phyloP scores from a whole-genome alignment of 2,888 invertebrate species.

The Drosophila stalkeri region DNA sequence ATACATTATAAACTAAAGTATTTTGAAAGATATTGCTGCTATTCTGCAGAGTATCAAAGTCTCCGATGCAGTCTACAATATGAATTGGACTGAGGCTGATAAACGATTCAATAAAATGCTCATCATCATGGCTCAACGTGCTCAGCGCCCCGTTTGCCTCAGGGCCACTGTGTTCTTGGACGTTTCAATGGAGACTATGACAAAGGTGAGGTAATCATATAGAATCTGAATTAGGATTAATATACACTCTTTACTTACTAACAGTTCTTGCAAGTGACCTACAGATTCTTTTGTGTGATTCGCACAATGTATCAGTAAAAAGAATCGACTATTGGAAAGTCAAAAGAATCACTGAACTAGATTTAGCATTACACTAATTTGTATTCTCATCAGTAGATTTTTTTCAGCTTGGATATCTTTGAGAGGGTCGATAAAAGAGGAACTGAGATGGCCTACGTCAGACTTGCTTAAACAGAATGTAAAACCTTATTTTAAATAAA shows the following conservation, averaged over 20 bases:
- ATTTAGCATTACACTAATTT: neutral
- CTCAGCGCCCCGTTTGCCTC: constrained; percentile 66
- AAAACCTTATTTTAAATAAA: no score
- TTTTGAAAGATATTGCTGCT: neutral
- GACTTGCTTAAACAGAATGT: no score
- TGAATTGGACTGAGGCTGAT: constrained; percentile 65
- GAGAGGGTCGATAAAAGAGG: no score
- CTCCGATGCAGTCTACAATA: constrained; percentile 63
- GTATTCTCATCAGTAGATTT: no score
- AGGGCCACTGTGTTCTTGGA: constrained; percentile 68
- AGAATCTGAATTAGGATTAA: neutral
- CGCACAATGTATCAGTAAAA: constrained; percentile 68
- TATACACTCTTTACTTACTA: neutral
- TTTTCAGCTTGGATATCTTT: no score
- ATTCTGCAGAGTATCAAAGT: constrained; percentile 62
- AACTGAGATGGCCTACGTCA: no score
- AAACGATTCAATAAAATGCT: constrained; percentile 65
- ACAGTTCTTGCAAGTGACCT: constrained; percentile 68
- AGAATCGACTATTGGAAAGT: neutral
- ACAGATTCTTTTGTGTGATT: constrained; percentile 72
- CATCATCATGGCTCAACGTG: constrained; percentile 59
- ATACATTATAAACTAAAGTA: no score
- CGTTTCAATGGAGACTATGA: constrained; percentile 74
- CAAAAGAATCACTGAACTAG: neutral
- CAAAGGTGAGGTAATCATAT: constrained; percentile 47